Conservation (phyloP, 2,888 invertebrate genomes). For the Orchesella flavescens region DNA sequence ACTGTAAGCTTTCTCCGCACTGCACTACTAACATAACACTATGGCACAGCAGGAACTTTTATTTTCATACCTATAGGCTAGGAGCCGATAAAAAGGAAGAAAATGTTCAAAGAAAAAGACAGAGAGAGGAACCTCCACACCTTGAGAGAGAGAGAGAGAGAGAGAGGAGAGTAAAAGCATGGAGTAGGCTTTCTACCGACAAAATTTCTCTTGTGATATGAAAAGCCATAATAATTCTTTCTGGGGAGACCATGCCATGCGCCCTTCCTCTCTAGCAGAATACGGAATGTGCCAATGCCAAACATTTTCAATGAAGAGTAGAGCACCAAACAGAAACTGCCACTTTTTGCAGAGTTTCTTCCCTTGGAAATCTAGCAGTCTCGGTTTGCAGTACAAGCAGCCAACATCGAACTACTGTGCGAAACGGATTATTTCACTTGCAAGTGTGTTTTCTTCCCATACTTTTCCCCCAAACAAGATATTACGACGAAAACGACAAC, state of each 20-base stretch:
- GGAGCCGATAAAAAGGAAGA: background rate
- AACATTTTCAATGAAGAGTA: slow-evolving; percentile 20
- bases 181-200: too few species aligned
- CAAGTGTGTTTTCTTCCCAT: background rate
- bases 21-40: too few species aligned
- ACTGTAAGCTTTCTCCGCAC: too few species aligned
- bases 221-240: slow-evolving; percentile 42
- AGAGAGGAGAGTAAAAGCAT: too few species aligned
- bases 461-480: too few species aligned
- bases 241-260: slow-evolving; percentile 49
- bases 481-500: too few species aligned
- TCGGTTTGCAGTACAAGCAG: slow-evolving; percentile 45
- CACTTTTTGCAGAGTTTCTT: slow-evolving; percentile 57
- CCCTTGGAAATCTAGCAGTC: slow-evolving; percentile 48
- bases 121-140: too few species aligned
- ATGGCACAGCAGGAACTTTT: too few species aligned
- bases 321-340: background rate
- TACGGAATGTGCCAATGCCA: slow-evolving; percentile 40
- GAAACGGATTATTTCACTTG: background rate
- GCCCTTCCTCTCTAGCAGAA: slow-evolving; percentile 41
- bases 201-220: background rate
- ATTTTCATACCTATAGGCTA: too few species aligned
- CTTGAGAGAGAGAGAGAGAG: background rate
- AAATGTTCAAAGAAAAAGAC: background rate
- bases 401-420: slow-evolving; percentile 25